Evolutionary conservation across 2,797 vertebrate genomes (phyloP), one percentile per base, ranked within the genome.

Genomic region (Ciconia nigra): DNA sequence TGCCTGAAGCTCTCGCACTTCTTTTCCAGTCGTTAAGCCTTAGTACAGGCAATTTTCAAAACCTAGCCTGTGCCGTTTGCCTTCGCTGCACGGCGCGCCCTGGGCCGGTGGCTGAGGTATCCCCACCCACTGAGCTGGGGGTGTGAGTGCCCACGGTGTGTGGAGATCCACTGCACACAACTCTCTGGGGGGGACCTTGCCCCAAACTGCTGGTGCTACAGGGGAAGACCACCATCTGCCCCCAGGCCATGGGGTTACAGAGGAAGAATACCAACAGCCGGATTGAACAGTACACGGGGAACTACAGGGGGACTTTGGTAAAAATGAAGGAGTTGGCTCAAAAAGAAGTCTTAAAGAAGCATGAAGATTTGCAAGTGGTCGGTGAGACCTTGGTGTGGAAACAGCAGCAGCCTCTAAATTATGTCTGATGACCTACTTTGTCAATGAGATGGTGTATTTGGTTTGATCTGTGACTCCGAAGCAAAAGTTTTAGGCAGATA

Each of bases 131-230:
- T 29, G 58, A 63, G 35, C 37, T 47, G 39, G 47, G 22, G 33
- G 2, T 39, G 17, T 21, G 58, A 83, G 71, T 26, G 28, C 31
- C n/a, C 13, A 10, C 44, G 31, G 66, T 4, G 0, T 2, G 0
- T 13, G 63, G 17, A 31, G 28, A 57, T 33, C 5, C 51, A 13
- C 35, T 26, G 2, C 2, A 11, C 24, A 13, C 29, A 26, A 2
- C 35, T 65, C 8, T 47, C 2, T 14, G 15, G 17, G 37, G 31
- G 8, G 3, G 0, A 73, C 21, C 51, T 65, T 28, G 8, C 10
- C 17, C 18, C 26, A 44, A 0, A 17, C 1, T 58, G 25, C 33
- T 76, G 28, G 2, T 61, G 31, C 61, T 62, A 13, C 24, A 31
- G 33, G 15, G 39, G 5, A 71, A 47, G 19, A 25, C 4, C 47